Base-by-base conservation (phyloP, 1,140 invertebrate species). In the Drosophila tropicalis region DNA sequence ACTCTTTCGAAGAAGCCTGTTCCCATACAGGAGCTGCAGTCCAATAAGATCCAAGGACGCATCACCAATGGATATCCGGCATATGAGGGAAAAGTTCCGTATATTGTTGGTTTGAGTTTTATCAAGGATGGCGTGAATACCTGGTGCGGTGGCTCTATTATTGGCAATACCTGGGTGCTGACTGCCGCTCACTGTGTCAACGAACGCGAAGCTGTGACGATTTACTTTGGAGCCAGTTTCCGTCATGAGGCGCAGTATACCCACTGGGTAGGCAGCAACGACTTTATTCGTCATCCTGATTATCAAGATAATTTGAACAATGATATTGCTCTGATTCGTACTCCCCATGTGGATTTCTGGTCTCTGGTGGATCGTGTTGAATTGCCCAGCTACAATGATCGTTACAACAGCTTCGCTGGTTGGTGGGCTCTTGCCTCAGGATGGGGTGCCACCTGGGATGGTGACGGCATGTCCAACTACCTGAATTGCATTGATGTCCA, bases 101-200 rank as follows among this genome's bases (percentile, higher is more conserved):
- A 93, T 56, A 93, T 93, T 69, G 93, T 92, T 9, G 58, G 36
- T 10, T 72, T 72, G 61, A 39, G 29, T 64, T 87, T 54, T 47
- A 94, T 70, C 82, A 78, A 61, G 92, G 79, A 83, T 91, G 94
- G 63, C 71, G 92, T 54, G 93, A 70, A 84, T 72, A 58, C 62
- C 17, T 93, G 56, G 94, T 91, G 74, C 93, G 92, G 95, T 7
- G 95, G 94, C 15, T 94, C 94, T n/a, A 80, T 95, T 61, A 93
- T 95, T 7, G 93, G 92, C 69, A 90, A 94, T 17, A 91, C 93
- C 54, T 92, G 92, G 66, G 94, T 94, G 5, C 72, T 92, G 3
- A 93, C 93, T 5, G 81, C 82, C 17, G 79, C 61, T 15, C 90
- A 91, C 39, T 91, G 90, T 36, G 72, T 69, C 0, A 3, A 58